Conservation (phyloP, 2,888 invertebrate genomes). For the Agriotes lineatus region DNA sequence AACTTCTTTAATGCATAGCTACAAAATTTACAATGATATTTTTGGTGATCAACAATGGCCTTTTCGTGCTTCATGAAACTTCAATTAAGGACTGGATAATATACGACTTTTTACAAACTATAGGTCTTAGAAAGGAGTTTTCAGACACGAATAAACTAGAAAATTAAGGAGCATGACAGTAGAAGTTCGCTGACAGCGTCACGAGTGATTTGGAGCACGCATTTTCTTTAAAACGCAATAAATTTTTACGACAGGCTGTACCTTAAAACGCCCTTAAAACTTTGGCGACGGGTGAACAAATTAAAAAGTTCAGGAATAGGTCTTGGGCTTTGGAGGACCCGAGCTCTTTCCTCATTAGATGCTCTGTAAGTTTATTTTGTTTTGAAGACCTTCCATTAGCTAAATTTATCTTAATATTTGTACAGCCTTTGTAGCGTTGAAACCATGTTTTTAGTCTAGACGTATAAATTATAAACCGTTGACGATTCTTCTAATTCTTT, state of each 20-base stretch:
- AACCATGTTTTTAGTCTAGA: too few relatives aligned
- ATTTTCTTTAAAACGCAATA: slow-evolving; percentile 11
- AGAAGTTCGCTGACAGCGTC: slow-evolving; percentile 17
- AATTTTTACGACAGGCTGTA: slow-evolving; percentile 13
- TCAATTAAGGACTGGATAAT: not conserved
- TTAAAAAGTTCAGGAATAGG: not conserved
- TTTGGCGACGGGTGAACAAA: not conserved
- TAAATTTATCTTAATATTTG: too few relatives aligned
- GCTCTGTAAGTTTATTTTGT: too few relatives aligned
- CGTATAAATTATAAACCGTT: too few relatives aligned
- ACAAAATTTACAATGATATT: too few relatives aligned
- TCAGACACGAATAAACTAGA: slow-evolving; percentile 15
- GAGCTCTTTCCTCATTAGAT: too few relatives aligned
- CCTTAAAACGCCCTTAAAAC: slow-evolving; percentile 1
- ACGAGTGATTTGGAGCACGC: slow-evolving; percentile 19
- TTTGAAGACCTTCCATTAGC: too few relatives aligned
- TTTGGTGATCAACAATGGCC: too few relatives aligned
- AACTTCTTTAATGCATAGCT: too few relatives aligned
- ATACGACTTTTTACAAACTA: not conserved
- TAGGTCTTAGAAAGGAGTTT: not conserved
- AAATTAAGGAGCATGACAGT: slow-evolving; percentile 13
- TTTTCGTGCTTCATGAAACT: slow-evolving; percentile 9
- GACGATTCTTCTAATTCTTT: too few relatives aligned
- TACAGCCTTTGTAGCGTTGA: too few relatives aligned
- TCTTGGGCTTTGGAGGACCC: too few relatives aligned